Percentiles rank a stretch among this genome's conserved stretches.
Evolutionary conservation across 2,888 invertebrate genomes (phyloP).

Genomic region (Watsonalla cultraria): DNA sequence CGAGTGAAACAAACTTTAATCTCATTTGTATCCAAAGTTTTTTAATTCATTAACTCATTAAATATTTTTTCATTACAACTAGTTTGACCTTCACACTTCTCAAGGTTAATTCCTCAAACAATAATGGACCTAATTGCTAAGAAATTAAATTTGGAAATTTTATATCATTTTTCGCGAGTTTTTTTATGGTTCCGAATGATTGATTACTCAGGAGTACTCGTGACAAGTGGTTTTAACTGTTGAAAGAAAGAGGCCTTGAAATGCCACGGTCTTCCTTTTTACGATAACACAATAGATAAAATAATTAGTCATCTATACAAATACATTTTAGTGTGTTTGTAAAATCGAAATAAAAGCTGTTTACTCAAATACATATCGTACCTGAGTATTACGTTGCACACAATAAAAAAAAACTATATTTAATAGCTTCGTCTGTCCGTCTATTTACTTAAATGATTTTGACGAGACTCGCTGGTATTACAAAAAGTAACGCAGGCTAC

Average conservation of each 20-base stretch:
- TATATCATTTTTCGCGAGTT: background rate
- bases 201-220: background rate
- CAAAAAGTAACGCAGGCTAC: too few species aligned
- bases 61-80: background rate
- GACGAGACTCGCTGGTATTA: too few species aligned
- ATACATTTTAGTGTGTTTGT: too few species aligned
- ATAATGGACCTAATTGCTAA: background rate
- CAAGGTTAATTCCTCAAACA: conserved; percentile 1
- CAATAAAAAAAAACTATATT: too few species aligned
- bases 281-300: too few species aligned
- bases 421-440: too few species aligned
- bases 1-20: background rate
- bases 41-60: background rate
- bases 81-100: background rate
- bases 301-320: too few species aligned
- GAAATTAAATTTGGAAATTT: background rate
- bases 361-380: too few species aligned
- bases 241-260: background rate
- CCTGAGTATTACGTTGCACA: too few species aligned
- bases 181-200: conserved; percentile 1
- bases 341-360: too few species aligned
- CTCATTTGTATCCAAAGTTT: background rate
- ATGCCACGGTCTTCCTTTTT: background rate
- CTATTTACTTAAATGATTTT: too few species aligned
- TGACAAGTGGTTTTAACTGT: background rate